Base-by-base conservation (phyloP, 2,888 invertebrate genomes). In the Taphrorychus bicolor region DNA sequence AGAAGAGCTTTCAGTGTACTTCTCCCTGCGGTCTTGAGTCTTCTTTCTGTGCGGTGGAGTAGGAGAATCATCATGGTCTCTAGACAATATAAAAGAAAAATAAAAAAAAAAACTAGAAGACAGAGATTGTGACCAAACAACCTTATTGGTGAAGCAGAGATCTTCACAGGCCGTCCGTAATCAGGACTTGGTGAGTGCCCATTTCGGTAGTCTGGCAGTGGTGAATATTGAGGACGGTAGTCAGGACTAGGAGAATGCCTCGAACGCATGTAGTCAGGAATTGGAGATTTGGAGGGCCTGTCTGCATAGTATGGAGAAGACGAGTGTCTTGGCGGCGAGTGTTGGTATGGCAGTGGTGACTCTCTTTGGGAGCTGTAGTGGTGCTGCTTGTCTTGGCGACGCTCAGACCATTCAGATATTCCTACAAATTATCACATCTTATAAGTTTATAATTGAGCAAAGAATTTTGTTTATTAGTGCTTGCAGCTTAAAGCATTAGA, bases 361-460 rank as follows among this genome's bases (percentile, higher is more conserved):
- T 41, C 74, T 68, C 59, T 74, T 21, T 42, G 75, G 7, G 69
- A 65, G 72, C 57, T 51, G 53, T 64, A 65, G 71, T 71, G 74
- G 64, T 63, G 73, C 53, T 69, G 73, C 16, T 75, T 71, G 45
- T 78, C 75, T 66, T 77, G 78, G 4, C 76, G 73, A 17, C 91
- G 85, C 77, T 91, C 91, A 1, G 89, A 89, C 93, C 93, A 93
- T 76, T 93, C 93, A 59, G 89, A 89, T 61, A 93, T 89, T 18
- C 93, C 93, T 79, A 53, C 58, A 64, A 65, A 23, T 45, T 2
- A 45, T 45, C 14, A 7, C 2, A 1, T 3, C 5, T 5, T 51
- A 11, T n/a, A 19, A 51, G 7, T 45, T 7, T 45, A 32, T 2
- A 45, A 45, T 14, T 45, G 5, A 0, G 7, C 45, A 32, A 1